Conservation (phyloP, 2,888 invertebrate species). For the Exocentrus adspersus region DNA sequence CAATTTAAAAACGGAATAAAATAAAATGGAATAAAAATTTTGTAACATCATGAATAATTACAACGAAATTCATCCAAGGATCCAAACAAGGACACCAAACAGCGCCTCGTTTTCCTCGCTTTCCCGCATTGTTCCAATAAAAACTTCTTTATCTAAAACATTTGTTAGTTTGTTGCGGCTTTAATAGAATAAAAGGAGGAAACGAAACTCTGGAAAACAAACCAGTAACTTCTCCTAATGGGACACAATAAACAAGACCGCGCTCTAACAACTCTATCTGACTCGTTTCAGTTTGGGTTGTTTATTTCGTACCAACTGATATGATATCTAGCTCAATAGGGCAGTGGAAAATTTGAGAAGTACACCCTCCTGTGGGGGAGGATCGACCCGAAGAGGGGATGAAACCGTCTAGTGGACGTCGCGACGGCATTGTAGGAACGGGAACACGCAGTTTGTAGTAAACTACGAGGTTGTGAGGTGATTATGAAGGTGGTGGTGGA, state of each 20-base stretch:
- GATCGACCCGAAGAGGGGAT: slow-evolving; percentile 40
- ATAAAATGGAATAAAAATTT: too few species aligned
- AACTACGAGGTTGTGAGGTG: slow-evolving; percentile 13
- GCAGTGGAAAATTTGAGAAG: slow-evolving; percentile 49
- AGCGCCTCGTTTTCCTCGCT: too few species aligned
- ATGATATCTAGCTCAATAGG: slow-evolving; percentile 51
- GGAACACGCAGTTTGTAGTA: slow-evolving; percentile 15
- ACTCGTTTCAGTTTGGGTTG: too few species aligned
- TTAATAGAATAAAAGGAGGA: neutral
- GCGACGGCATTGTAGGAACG: slow-evolving; percentile 34
- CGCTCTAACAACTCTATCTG: slow-evolving; percentile 14
- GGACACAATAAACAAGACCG: neutral
- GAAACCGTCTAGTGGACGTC: slow-evolving; percentile 40
- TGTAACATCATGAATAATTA: too few species aligned
- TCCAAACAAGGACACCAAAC: too few species aligned
- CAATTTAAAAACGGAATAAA: too few species aligned
- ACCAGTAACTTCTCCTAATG: neutral
- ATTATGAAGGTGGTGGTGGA: neutral
- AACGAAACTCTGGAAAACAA: neutral
- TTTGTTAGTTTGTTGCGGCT: neutral
- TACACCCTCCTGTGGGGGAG: slow-evolving; percentile 30
- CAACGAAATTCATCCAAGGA: too few species aligned
- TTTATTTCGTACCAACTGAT: too few species aligned
- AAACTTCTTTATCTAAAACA: neutral
- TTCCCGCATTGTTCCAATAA: too few species aligned